These are phyloP conservation scores for Cecropterus lyciades DNA, from an alignment of 1,140 invertebrate species.

Conservation along the genomic window DNA sequence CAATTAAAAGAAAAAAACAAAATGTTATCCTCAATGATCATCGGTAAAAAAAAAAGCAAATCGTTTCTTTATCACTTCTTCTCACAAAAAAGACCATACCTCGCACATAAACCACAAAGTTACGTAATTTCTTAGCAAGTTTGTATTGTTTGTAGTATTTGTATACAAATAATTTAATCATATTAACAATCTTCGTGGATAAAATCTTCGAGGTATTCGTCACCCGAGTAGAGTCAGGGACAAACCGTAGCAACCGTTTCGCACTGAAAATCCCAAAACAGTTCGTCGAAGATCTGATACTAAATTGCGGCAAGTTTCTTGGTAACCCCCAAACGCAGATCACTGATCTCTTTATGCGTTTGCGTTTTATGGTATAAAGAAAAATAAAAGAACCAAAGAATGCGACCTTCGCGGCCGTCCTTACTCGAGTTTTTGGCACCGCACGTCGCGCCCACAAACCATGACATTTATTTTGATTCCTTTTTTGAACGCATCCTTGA, in stretches of 20 bases:
- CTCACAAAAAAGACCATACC: too few species aligned
- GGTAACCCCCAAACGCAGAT: constrained; percentile 1
- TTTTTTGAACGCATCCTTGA: constrained; percentile 27
- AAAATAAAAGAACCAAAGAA: constrained; percentile 46
- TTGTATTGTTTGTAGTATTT: too few species aligned
- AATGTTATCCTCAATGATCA: too few species aligned
- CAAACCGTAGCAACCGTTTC: neutral
- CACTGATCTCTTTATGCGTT: constrained; percentile 27
- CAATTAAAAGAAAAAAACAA: too few species aligned
- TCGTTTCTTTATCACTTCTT: too few species aligned
- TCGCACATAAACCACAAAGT: too few species aligned
- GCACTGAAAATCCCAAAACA: neutral
- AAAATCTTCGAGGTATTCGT: too few species aligned
- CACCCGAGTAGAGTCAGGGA: neutral
- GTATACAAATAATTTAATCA: too few species aligned
- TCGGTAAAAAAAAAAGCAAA: too few species aligned
- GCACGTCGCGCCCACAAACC: constrained; percentile 52
- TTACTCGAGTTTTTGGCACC: constrained; percentile 63
- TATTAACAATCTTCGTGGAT: too few species aligned
- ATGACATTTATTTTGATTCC: constrained; percentile 55
- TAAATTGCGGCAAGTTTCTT: neutral
- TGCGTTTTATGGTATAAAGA: constrained; percentile 51
- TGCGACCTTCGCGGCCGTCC: constrained; percentile 59
- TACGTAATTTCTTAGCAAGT: too few species aligned
- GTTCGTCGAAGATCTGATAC: neutral